Percentiles rank a stretch among this genome's conserved stretches.
Evolutionary conservation across 1,140 invertebrate genomes (phyloP).

Genomic region (Papilio machaon): DNA sequence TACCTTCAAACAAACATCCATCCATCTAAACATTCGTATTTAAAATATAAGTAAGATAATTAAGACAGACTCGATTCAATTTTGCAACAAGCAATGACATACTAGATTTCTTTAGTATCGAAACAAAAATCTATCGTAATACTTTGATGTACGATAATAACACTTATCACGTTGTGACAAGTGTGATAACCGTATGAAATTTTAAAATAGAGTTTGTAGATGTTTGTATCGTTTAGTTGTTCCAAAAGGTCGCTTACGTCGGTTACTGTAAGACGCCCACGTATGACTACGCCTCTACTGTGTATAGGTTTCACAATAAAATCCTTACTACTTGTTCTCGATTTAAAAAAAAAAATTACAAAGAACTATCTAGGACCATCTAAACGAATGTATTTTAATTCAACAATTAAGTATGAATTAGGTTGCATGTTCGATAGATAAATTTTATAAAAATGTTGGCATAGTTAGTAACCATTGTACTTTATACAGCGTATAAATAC

Average conservation of each 20-base stretch:
- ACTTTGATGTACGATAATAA: neutral
- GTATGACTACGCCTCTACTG: constrained; percentile 48
- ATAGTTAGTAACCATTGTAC: no score
- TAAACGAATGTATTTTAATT: neutral
- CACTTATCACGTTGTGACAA: neutral
- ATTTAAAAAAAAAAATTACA: neutral
- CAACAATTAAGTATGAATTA: no score
- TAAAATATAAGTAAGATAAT: neutral
- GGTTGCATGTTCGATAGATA: no score
- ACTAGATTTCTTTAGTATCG: neutral
- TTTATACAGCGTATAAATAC: no score
- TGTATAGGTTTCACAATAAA: constrained; percentile 48
- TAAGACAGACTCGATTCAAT: constrained; percentile 22
- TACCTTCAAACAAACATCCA: no score
- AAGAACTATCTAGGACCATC: no score
- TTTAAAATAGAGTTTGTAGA: constrained; percentile 1
- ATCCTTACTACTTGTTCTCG: constrained; percentile 47
- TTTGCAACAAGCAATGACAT: constrained; percentile 31
- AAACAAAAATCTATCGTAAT: neutral
- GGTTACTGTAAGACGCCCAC: constrained; percentile 43
- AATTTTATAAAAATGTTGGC: no score
- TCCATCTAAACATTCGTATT: no score
- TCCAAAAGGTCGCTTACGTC: constrained; percentile 40
- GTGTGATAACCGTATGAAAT: neutral
- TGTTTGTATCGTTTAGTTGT: constrained; percentile 23